Evolutionary conservation across 2,797 vertebrate species (phyloP).

Genomic region (Eulemur coronatus): DNA sequence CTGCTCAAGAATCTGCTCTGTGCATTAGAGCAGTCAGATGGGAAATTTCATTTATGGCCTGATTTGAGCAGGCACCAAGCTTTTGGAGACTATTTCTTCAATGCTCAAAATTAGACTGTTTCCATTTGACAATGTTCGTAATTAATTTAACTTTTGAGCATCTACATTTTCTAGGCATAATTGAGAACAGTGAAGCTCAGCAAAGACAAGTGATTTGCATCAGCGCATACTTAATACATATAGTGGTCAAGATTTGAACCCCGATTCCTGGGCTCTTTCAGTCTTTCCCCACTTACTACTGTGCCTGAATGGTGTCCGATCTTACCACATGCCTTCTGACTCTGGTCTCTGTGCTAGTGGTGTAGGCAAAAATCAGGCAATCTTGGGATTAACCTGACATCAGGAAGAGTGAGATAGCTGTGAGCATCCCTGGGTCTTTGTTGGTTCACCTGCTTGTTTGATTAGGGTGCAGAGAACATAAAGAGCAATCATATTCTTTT

Average conservation of each 20-base stretch:
- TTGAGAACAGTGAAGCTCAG: neutral
- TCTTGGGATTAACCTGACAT: neutral
- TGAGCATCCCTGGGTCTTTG: neutral
- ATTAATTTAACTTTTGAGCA: neutral
- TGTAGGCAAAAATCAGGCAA: neutral
- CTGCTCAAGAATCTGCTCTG: neutral
- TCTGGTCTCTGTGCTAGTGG: neutral
- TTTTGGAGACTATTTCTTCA: neutral
- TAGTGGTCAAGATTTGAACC: neutral
- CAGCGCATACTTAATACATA: neutral
- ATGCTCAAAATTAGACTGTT: neutral
- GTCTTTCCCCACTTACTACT: neutral
- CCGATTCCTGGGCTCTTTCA: neutral
- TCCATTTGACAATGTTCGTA: neutral
- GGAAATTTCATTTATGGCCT: neutral
- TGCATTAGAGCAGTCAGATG: neutral
- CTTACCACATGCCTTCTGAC: neutral
- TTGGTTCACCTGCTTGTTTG: neutral
- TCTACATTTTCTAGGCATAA: neutral
- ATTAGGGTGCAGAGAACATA: neutral
- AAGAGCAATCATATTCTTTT: neutral
- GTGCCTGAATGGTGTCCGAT: neutral
- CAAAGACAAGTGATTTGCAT: neutral
- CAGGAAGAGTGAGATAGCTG: neutral
- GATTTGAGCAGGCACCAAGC: neutral